phyloP scores from a whole-genome alignment of 2,888 invertebrate genomes.

The Caenorhabditis panamensis region DNA sequence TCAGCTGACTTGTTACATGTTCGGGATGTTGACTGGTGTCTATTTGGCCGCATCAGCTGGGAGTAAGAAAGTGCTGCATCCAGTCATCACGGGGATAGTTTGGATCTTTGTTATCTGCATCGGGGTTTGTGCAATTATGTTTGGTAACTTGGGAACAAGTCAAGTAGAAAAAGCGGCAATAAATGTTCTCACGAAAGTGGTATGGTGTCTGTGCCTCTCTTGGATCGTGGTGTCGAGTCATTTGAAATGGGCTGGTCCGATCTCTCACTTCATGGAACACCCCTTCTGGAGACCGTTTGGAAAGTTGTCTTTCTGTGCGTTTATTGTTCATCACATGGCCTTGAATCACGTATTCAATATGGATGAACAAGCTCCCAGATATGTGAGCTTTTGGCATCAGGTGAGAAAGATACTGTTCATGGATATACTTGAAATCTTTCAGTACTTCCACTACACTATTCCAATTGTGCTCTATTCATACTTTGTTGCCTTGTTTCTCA shows the following conservation, averaged over 20 bases:
- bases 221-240: constrained; percentile 83
- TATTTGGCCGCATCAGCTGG: constrained; percentile 14
- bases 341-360: constrained; percentile 52
- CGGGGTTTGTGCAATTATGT: constrained; percentile 6
- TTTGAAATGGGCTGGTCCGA: constrained; percentile 82
- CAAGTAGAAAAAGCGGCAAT: constrained; percentile 12
- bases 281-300: constrained; percentile 90
- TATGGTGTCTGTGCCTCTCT: constrained; percentile 81
- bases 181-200: constrained; percentile 74
- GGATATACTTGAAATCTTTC: too few relatives aligned
- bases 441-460: constrained; percentile 41
- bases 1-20: constrained; percentile 37
- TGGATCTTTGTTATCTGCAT: constrained; percentile 13
- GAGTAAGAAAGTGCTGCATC: constrained; percentile 26
- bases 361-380: constrained; percentile 41
- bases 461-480: constrained; percentile 34
- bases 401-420: not conserved
- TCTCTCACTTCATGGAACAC: constrained; percentile 89
- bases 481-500: constrained; percentile 58
- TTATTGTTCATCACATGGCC: constrained; percentile 84
- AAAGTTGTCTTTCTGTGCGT: constrained; percentile 93
- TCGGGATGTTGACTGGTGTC: constrained; percentile 37
- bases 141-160: constrained; percentile 26
- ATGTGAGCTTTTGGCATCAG: constrained; percentile 36
- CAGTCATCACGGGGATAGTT: constrained; percentile 2